phyloP scores from a whole-genome alignment of 2,797 vertebrate genomes.

The Florisuga fusca region DNA sequence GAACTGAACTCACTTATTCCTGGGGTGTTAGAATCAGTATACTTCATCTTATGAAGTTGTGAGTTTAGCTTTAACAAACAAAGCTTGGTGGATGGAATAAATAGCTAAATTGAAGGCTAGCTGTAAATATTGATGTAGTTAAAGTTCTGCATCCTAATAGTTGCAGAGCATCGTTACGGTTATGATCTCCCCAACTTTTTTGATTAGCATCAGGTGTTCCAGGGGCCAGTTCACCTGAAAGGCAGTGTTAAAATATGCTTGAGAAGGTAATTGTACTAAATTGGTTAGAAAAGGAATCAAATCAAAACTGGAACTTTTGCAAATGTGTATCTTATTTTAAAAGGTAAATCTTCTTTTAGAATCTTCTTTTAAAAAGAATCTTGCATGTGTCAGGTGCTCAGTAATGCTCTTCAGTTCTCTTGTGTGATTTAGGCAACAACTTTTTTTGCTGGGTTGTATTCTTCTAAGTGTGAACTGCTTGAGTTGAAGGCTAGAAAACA shows the following conservation, averaged over 20 bases:
- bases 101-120: not conserved
- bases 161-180: not conserved
- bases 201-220: not conserved
- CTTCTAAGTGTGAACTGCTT: not conserved
- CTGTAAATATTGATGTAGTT: fast-evolving
- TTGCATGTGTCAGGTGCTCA: not conserved
- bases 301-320: not conserved
- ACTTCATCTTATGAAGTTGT: not conserved
- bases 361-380: fast-evolving
- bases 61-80: not conserved
- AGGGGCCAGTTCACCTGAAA: not conserved
- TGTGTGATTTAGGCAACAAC: not conserved
- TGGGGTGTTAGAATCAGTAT: not conserved
- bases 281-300: not conserved
- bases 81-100: too few species aligned
- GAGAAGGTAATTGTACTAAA: not conserved
- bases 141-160: not conserved
- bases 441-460: not conserved
- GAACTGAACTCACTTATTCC: not conserved
- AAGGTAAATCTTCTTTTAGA: not conserved
- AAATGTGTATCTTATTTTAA: not conserved
- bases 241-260: not conserved
- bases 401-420: not conserved
- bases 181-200: not conserved
- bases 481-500: not conserved